Base-by-base conservation (phyloP, 2,113 vertebrate genomes). In the Leptodactylus fuscus region DNA sequence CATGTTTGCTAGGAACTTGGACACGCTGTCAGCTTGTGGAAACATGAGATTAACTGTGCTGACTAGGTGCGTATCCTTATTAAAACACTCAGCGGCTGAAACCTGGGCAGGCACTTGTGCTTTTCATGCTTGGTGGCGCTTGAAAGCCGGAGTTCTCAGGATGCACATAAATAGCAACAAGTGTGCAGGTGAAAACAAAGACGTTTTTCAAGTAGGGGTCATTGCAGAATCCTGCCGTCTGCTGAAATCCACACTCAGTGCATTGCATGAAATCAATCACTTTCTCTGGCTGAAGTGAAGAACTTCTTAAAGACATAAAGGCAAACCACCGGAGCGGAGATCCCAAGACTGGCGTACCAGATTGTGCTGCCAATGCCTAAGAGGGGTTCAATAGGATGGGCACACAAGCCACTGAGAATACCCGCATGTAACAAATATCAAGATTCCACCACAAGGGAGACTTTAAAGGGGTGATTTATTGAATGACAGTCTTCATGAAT, bases 101-200 rank as follows among this genome's bases (percentile, higher is more conserved):
- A 53, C 75, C 27, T 49, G 83, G 83, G 34, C 60, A 69, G 46
- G n/a, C 83, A 79, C 83, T 85, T 85, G 75, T 78, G 49, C 83
- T 85, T 85, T 78, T 85, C 74, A 70, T 85, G 74, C 83, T 67
- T 69, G 34, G 75, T 85, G 74, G 48, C 44, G n/a, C 74, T 46
- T 84, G 82, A 77, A 84, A 84, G 73, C n/a, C 49, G 44, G 24
- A 24, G 48, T 67, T 83, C 70, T 83, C 69, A 70, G 83, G 83
- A 85, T 69, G 27, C 73, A 65, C 73, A 48, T 76, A 85, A 65
- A 85, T 69, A 65, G 83, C 60, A 85, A 51, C 83, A 79, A 77
- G 44, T 51, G 44, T 78, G 83, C 74, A 85, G 75, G 74, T 85
- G 74, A 79, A 85, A 74, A 79, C 70, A 76, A 76, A 82, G 82